Conservation (phyloP, 2,797 vertebrate species). For the Intellagama lesueurii region DNA sequence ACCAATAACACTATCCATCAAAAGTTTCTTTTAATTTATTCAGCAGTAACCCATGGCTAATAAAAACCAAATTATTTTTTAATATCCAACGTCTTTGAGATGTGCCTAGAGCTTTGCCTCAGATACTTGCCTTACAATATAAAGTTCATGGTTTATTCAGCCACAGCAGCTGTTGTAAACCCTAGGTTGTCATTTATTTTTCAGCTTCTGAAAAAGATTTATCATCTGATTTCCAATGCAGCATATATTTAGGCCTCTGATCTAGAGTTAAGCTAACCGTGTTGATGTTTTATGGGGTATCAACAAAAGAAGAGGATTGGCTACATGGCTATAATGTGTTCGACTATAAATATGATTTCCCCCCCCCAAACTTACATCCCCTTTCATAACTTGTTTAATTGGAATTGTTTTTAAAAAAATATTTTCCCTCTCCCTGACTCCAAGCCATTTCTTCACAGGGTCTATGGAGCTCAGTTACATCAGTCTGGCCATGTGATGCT, state of each 20-base stretch:
- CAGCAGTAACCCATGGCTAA: conserved; percentile 55
- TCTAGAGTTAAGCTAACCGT: conserved; percentile 49
- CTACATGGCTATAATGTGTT: not conserved
- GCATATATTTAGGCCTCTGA: conserved; percentile 52
- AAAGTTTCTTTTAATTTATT: conserved; percentile 69
- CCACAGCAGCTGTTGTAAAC: conserved; percentile 62
- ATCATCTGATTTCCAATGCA: conserved; percentile 59
- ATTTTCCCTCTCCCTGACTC: not conserved
- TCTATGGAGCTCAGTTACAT: not conserved
- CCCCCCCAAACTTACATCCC: not conserved
- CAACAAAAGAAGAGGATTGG: conserved; percentile 16
- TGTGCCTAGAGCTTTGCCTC: conserved; percentile 53
- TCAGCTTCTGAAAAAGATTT: conserved; percentile 61
- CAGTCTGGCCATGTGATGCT: not conserved
- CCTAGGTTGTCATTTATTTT: conserved; percentile 62
- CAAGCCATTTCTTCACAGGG: not conserved
- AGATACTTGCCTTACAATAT: conserved; percentile 58
- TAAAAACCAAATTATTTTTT: conserved; percentile 68
- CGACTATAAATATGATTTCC: conserved; percentile 33
- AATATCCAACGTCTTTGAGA: conserved; percentile 57
- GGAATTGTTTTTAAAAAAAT: not conserved
- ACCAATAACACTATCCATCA: conserved; percentile 46
- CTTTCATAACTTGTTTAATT: conserved; percentile 11
- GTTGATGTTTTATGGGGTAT: conserved; percentile 13
- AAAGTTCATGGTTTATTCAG: conserved; percentile 69